These are phyloP conservation scores for Meles meles DNA, from an alignment of 2,113 vertebrate genomes.

Conservation along the genomic window DNA sequence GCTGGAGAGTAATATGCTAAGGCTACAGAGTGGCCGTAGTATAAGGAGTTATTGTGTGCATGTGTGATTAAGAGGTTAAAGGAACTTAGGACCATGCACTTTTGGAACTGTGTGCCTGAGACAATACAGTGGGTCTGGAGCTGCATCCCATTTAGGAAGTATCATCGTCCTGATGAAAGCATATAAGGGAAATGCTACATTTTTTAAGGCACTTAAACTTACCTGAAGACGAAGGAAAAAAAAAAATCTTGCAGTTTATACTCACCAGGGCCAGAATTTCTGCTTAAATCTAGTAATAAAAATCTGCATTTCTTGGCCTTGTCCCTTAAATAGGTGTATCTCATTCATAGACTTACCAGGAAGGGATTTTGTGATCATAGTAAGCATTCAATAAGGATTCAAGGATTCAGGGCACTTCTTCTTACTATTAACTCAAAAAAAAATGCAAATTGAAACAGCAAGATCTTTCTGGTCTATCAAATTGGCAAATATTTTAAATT, in stretches of 20 bases:
- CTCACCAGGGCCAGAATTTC: not conserved
- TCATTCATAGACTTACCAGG: not conserved
- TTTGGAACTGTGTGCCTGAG: not conserved
- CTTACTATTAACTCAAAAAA: slow-evolving; percentile 13
- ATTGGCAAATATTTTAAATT: slow-evolving; percentile 69
- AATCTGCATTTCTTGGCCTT: not conserved
- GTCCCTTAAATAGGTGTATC: not conserved
- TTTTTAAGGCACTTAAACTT: slow-evolving; percentile 26
- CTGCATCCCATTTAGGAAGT: not conserved
- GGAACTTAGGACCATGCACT: not conserved
- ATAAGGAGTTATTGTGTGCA: not conserved
- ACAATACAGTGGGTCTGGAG: not conserved
- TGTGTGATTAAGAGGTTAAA: not conserved
- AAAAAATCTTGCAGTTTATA: not conserved
- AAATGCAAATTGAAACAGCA: slow-evolving; percentile 60
- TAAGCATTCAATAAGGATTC: slow-evolving; percentile 4
- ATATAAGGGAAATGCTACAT: not conserved
- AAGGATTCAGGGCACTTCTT: slow-evolving; percentile 4
- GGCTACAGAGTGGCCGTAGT: not conserved
- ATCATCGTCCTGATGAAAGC: not conserved
- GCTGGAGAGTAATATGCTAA: not conserved
- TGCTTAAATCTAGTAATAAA: not conserved
- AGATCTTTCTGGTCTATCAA: slow-evolving; percentile 53
- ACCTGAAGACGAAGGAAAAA: not conserved
- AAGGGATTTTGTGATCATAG: not conserved